Evolutionary conservation across 2,888 invertebrate genomes (phyloP), one percentile per base, ranked within the genome.

Genomic region (Mesorhabditis belari): DNA sequence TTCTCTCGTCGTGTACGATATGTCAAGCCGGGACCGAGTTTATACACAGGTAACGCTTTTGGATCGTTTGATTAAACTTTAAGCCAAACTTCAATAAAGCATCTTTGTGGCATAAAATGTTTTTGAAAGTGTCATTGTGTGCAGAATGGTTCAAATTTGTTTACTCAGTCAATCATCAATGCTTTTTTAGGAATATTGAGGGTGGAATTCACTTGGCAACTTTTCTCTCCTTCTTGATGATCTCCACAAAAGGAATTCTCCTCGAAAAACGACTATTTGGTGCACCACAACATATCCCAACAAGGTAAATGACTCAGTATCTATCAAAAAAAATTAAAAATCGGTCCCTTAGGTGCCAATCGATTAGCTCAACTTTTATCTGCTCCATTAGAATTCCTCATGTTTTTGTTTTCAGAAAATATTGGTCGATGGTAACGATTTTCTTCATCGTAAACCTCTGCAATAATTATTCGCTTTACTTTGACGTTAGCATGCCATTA

Each of bases 401-500:
- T n/a, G 26, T 49, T 19, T 19, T 25, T 53, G 24, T 4, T 61
- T 71, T 49, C 62, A 77, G 74, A 49, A 63, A 63, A 3, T 77
- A 76, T 62, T 44, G 67, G 19, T 53, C 66, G 52, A 70, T 96
- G 62, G 93, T 95, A 0, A 83, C 87, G 5, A 88, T 95, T 83
- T 95, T 94, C 83, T 95, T 94, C 83, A 84, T 90, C 0, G 88
- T 90, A 23, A 95, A 91, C 82, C 89, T 92, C 0, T 88, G 89
- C 63, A 85, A 84, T 73, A 98, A 96, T 82, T 90, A 91, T 85
- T 92, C 94, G 0, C 90, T 95, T 78, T 88, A 89, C 81, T 96
- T 93, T 80, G 92, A 94, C 81, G 92, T 96, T 79, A 88, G 96
- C 0, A 93, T 98, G 88, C 95, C 96, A 0, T 84, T 96, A 54